A percentile compares a stretch with the other conserved stretches of the same genome.
phyloP scores from a whole-genome alignment of 1,140 invertebrate genomes.

The Drosophila kanapiae region DNA sequence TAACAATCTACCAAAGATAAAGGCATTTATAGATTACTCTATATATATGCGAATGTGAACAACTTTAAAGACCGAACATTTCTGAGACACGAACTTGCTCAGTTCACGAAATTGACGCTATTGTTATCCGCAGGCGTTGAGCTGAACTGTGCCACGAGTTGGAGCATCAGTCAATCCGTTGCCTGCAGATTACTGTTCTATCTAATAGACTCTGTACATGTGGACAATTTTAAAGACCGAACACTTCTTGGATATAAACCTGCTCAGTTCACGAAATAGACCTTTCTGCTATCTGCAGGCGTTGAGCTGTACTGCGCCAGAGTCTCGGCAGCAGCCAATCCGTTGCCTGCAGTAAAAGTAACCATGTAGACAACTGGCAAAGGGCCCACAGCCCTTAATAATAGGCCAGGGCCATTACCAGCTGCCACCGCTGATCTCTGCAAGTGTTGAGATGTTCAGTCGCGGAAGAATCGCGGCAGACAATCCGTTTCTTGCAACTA shows the following conservation, averaged over 20 bases:
- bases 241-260: conserved; percentile 64
- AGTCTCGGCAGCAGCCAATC: conserved; percentile 54
- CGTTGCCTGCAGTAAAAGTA: conserved; percentile 51
- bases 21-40: not conserved
- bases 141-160: conserved; percentile 44
- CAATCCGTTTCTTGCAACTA: conserved; percentile 68
- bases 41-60: conserved; percentile 49
- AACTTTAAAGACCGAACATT: conserved; percentile 78
- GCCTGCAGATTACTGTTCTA: conserved; percentile 27
- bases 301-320: conserved; percentile 56
- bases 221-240: conserved; percentile 75
- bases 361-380: conserved; percentile 10
- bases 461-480: conserved; percentile 25
- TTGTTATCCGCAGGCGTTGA: conserved; percentile 56
- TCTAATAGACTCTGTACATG: not conserved
- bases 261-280: conserved; percentile 76
- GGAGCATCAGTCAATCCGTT: conserved; percentile 64
- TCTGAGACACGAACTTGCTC: conserved; percentile 58
- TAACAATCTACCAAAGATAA: conserved; percentile 12
- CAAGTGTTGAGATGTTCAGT: conserved; percentile 66
- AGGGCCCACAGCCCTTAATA: conserved; percentile 7
- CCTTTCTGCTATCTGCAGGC: conserved; percentile 54
- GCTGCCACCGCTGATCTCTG: conserved; percentile 42
- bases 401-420: conserved; percentile 17
- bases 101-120: conserved; percentile 75